Base-by-base conservation (phyloP, 64 coral and sea anemone genomes). In the Hydrozoanthus tunicans region DNA sequence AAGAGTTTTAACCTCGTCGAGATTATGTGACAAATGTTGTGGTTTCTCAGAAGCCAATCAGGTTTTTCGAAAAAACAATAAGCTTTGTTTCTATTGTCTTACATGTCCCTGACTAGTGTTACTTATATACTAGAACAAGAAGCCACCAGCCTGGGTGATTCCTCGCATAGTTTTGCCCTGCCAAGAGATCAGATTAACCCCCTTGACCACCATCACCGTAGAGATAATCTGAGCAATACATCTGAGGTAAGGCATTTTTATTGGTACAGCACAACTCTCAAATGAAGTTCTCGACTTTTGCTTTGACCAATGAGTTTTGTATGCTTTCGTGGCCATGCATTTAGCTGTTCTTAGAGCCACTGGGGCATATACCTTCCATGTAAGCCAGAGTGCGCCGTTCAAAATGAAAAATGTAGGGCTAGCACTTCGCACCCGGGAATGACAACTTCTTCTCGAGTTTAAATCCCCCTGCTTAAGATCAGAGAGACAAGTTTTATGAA, bases 31-130 rank as follows among this genome's bases (percentile, higher is more conserved):
- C 84, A 88, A 88, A 26, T 43, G 64, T 72, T 57, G 9, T 56
- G 55, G 10, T 26, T 86, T 53, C 56, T 17, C 25, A 10, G 14
- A 59, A 88, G 55, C 84, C 84, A 88, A 88, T 88, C 84, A 75
- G 56, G 74, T 60, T 59, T 58, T 56, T 60, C 5, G 55, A 15
- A 9, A 88, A 43, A 61, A 88, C 70, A 88, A 75, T 88, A 7
- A 6, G 68, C 55, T 75, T 88, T 88, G 84, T 88, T 88, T 88
- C 67, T 59, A 88, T 88, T 88, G 70, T 74, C 58, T 88, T 88
- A 56, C 56, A 23, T 88, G 68, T 88, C 69, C 32, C 69, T 88
- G 67, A 88, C 84, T 60, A 32, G 84, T 88, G 84, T 88, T 88
- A 71, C 84, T 73, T 25, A 72, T 9, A 88, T 59, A 59, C 54